Percentiles rank a stretch among this genome's conserved stretches.
Evolutionary conservation across 2,888 invertebrate species (phyloP).

Genomic region (Apamea monoglypha): DNA sequence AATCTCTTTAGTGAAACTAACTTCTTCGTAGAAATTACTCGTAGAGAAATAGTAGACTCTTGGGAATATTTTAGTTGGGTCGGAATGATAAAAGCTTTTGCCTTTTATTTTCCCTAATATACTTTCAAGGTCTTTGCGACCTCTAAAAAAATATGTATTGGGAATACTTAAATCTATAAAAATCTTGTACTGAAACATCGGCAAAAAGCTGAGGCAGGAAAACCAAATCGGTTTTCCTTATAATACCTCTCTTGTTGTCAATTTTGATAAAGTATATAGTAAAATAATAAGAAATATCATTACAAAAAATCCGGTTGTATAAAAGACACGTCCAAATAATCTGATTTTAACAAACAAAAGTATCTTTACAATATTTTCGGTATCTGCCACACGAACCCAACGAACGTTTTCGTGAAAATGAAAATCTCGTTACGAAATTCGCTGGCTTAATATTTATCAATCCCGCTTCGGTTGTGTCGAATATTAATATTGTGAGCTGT

Average conservation of each 20-base stretch:
- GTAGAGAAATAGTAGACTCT: constrained; percentile 5
- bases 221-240: not conserved
- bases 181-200: constrained; percentile 7
- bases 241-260: too few relatives aligned
- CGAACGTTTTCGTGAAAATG: constrained; percentile 49
- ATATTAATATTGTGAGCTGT: constrained; percentile 33
- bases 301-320: not conserved
- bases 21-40: constrained; percentile 8
- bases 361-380: constrained; percentile 9
- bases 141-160: constrained; percentile 5
- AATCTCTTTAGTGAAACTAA: not conserved
- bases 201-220: not conserved
- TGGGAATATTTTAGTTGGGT: constrained; percentile 9
- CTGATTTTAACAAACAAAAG: constrained; percentile 23
- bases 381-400: constrained; percentile 8
- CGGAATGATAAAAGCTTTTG: constrained; percentile 18
- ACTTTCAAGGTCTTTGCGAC: constrained; percentile 11
- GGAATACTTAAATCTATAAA: not conserved
- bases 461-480: constrained; percentile 16
- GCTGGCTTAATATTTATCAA: constrained; percentile 37
- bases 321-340: not conserved
- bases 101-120: constrained; percentile 23
- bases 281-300: not conserved
- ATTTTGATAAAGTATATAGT: not conserved
- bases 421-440: constrained; percentile 63